A percentile compares a stretch with the other conserved stretches of the same genome.
These are phyloP conservation scores for Tethea ocularis DNA, from an alignment of 2,888 invertebrate species.

Conservation along the genomic window DNA sequence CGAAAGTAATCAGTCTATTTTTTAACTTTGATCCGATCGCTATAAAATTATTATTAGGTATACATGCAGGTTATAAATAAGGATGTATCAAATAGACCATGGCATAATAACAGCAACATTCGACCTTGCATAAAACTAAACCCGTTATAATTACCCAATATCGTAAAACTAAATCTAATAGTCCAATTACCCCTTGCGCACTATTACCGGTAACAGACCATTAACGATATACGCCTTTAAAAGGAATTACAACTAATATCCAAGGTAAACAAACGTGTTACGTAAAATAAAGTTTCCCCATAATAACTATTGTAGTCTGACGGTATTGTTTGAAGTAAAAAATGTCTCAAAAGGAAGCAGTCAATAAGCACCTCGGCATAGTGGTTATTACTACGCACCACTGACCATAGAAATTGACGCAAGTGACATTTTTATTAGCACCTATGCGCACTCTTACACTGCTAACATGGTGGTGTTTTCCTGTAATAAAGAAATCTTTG, in stretches of 20 bases:
- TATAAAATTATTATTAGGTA: no score
- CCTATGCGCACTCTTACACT: constrained; percentile 9
- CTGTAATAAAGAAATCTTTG: constrained; percentile 8
- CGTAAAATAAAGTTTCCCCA: constrained; percentile 28
- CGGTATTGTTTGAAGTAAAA: constrained; percentile 33
- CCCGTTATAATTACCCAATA: no score
- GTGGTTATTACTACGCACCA: constrained; percentile 30
- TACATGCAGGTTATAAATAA: no score
- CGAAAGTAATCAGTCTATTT: no score
- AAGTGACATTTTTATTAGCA: constrained; percentile 27
- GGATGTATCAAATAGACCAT: no score
- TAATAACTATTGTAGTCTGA: constrained; percentile 24
- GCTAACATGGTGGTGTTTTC: constrained; percentile 13
- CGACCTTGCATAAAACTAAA: no score
- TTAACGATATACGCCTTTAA: no score
- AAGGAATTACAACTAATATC: constrained; percentile 8
- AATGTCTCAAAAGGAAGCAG: constrained; percentile 34
- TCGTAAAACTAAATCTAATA: no score
- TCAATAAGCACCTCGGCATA: constrained; percentile 13
- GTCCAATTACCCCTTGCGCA: no score
- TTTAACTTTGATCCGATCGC: no score
- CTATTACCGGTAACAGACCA: background rate
- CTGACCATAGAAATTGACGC: constrained; percentile 28
- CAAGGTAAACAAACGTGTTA: constrained; percentile 23
- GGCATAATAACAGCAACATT: no score